Percentiles rank a stretch among this genome's conserved stretches.
phyloP scores from a whole-genome alignment of 2,888 invertebrate species.

The Apamea anceps region DNA sequence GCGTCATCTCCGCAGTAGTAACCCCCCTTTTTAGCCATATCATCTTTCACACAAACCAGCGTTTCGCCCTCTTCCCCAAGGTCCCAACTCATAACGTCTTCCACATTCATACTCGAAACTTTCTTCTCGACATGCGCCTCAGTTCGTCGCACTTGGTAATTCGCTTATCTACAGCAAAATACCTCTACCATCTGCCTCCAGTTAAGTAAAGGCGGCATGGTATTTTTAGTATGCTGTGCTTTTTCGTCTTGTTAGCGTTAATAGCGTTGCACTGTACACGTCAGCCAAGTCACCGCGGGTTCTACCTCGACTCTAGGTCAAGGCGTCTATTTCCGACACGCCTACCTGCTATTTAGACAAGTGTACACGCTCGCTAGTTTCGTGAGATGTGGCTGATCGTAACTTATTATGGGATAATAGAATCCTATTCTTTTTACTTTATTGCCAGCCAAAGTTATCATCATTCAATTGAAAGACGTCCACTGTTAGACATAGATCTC shows the following conservation, averaged over 20 bases:
- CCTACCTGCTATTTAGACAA: conserved; percentile 25
- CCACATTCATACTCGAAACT: background rate
- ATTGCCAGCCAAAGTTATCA: background rate
- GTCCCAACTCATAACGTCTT: background rate
- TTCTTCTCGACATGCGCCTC: background rate
- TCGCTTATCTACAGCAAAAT: background rate
- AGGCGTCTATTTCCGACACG: conserved; percentile 53
- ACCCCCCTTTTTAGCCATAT: background rate
- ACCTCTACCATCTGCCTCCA: background rate
- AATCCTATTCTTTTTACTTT: background rate
- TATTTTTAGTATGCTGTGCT: background rate
- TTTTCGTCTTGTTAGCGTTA: conserved; percentile 2
- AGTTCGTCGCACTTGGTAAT: background rate
- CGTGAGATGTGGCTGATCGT: conserved; percentile 1
- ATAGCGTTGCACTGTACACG: conserved; percentile 25
- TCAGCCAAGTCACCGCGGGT: conserved; percentile 41
- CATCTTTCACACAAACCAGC: background rate
- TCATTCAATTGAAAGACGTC: background rate
- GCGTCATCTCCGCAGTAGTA: background rate
- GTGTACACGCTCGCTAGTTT: conserved; percentile 7
- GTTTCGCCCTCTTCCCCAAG: background rate
- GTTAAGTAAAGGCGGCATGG: too few species aligned
- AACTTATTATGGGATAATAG: background rate
- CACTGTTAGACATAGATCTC: background rate
- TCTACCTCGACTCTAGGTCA: conserved; percentile 54